Evolutionary conservation across 2,888 invertebrate genomes (phyloP), one percentile per base, ranked within the genome.

Genomic region (Ormyrus labotus): DNA sequence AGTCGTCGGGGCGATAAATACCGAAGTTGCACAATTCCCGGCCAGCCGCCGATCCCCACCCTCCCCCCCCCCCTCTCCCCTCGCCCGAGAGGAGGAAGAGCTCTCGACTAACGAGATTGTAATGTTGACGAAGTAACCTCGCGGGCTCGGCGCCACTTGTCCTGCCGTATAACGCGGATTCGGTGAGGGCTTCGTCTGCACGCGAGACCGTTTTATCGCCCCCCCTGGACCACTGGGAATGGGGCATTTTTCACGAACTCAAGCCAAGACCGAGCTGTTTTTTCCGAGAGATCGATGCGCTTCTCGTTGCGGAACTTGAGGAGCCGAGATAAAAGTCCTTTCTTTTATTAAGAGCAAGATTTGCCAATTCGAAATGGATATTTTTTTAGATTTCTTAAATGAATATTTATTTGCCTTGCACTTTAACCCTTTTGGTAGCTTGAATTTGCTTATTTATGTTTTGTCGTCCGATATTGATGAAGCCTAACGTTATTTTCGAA

Each of bases 1-100:
- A 81, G 77, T 81, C 81, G 72, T 63, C 76, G 64, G 53, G 58
- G 69, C 73, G 77, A 81, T 81, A 81, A 81, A 81, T 81, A 81
- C 81, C 73, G 8, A 77, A 81, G 81, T 77, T 81, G 81, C 72
- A 72, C 76, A 65, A 71, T 72, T 76, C 63, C 55, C 61, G 70
- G 60, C 72, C 53, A 57, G 65, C 57, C 13, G 69, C 51, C 55
- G 48, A 34, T 51, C 60, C 53, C 48, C 53, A 13, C 55, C 13
- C 13, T 45, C 13, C 0, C 1, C 2, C 65, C 10, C 53, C 8
- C 34, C 13, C 6, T 11, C 60, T 60, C 47, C 8, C 6, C 9
- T 58, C 51, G 50, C 63, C 11, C 48, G 45, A 19, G 13, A 50
- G 55, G 61, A 64, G 64, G 55, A 78, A 79, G 60, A 50, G 53